phyloP scores from a whole-genome alignment of 1,140 invertebrate species.

The Meloidogyne chitwoodi region DNA sequence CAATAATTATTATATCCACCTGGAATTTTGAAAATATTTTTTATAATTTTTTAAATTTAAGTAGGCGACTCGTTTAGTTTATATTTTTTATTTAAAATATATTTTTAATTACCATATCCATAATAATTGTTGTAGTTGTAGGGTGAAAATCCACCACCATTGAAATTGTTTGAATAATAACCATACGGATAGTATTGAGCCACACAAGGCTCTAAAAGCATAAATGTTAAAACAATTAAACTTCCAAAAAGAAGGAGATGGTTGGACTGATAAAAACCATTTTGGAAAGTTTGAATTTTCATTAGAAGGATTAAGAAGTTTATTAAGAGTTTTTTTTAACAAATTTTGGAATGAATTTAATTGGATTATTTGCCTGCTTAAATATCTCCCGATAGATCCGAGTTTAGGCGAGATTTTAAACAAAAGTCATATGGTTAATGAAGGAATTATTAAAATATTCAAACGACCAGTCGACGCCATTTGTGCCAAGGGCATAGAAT shows the following conservation, averaged over 20 bases:
- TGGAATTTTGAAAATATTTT: background rate
- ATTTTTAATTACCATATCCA: background rate
- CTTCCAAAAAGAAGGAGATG: background rate
- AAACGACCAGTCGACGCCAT: background rate
- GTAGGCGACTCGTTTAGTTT: no score
- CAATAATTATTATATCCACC: constrained; percentile 2
- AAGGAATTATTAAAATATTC: background rate
- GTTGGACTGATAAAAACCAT: no score
- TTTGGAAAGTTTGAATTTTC: no score
- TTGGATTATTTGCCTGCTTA: background rate
- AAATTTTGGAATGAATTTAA: background rate
- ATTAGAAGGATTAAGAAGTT: no score
- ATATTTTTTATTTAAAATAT: no score
- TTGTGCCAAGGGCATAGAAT: background rate
- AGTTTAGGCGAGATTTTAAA: no score
- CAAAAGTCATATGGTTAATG: background rate
- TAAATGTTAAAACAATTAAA: background rate
- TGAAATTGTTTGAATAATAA: background rate
- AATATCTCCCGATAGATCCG: background rate
- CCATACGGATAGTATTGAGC: background rate
- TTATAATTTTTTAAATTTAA: no score
- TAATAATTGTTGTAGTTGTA: constrained; percentile 6
- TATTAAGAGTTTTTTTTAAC: background rate
- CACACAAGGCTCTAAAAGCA: background rate
- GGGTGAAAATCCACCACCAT: background rate